These are phyloP conservation scores for Itoplectis maculator DNA, from an alignment of 2,888 invertebrate genomes.

Conservation along the genomic window DNA sequence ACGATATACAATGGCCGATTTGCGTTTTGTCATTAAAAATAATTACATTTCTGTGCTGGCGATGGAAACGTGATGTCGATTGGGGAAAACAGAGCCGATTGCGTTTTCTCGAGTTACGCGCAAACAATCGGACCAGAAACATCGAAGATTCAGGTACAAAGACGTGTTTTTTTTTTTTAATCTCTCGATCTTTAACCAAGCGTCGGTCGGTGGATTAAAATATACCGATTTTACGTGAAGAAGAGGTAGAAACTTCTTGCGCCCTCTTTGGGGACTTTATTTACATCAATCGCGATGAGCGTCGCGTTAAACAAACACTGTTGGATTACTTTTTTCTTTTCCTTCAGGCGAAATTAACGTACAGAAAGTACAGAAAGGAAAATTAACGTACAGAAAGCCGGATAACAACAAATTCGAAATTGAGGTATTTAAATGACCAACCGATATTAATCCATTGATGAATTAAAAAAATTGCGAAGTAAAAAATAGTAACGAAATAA, in stretches of 20 bases:
- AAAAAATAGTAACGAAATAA: background rate
- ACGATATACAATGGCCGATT: constrained; percentile 61
- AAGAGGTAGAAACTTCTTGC: constrained; percentile 20
- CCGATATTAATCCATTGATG: background rate
- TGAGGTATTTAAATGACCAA: constrained; percentile 14
- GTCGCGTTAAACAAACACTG: constrained; percentile 18
- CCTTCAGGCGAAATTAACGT: constrained; percentile 23
- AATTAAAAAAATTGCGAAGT: background rate
- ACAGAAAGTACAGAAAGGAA: too few species aligned
- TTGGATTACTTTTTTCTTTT: background rate
- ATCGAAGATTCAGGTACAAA: constrained; percentile 30
- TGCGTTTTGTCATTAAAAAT: constrained; percentile 50
- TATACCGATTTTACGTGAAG: constrained; percentile 21
- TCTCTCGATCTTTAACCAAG: too few species aligned
- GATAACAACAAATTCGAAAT: constrained; percentile 3
- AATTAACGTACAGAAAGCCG: constrained; percentile 24
- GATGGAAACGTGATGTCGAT: constrained; percentile 3
- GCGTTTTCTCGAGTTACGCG: background rate
- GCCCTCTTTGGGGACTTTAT: constrained; percentile 48
- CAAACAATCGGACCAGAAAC: constrained; percentile 1
- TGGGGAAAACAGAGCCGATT: constrained; percentile 2
- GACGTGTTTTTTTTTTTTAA: constrained; percentile 5
- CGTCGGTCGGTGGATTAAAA: background rate
- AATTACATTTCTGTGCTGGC: constrained; percentile 42
- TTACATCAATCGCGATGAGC: constrained; percentile 36